Conservation (phyloP, 2,797 vertebrate species). For the Cirrhinus molitorella region DNA sequence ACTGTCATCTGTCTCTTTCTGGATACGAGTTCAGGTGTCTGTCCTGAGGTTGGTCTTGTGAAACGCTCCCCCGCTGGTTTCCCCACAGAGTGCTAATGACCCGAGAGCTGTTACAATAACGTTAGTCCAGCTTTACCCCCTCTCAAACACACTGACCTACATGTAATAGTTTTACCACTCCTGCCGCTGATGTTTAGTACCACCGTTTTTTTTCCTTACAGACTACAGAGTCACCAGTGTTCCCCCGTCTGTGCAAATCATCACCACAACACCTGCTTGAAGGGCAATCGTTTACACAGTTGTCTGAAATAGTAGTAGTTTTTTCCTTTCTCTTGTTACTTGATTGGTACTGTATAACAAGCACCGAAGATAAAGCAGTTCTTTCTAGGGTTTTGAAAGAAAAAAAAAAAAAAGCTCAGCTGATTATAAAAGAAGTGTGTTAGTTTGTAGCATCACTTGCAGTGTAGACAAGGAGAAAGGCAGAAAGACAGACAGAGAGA, state of each 20-base stretch:
- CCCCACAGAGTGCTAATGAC: constrained; percentile 75
- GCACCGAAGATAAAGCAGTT: not conserved
- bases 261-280: constrained; percentile 53
- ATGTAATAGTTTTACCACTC: constrained; percentile 62
- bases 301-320: constrained; percentile 28
- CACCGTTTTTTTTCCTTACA: constrained; percentile 22
- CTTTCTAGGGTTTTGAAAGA: no score
- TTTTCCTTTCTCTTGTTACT: not conserved
- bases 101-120: constrained; percentile 73
- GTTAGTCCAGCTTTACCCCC: constrained; percentile 61
- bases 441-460: not conserved
- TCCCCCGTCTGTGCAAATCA: constrained; percentile 56
- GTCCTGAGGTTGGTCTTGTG: constrained; percentile 49
- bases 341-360: not conserved
- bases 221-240: constrained; percentile 61
- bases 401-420: not conserved
- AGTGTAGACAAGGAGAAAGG: not conserved
- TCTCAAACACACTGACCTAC: constrained; percentile 57
- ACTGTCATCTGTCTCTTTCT: constrained; percentile 9
- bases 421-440: not conserved
- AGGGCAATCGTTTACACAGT: constrained; percentile 49
- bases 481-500: constrained; percentile 18
- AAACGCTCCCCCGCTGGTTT: constrained; percentile 68
- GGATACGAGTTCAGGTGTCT: constrained; percentile 31
- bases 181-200: constrained; percentile 44